A percentile compares a stretch with the other conserved stretches of the same genome.
Conservation (phyloP, 2,888 invertebrate genomes). For the Pandemis heparana region DNA sequence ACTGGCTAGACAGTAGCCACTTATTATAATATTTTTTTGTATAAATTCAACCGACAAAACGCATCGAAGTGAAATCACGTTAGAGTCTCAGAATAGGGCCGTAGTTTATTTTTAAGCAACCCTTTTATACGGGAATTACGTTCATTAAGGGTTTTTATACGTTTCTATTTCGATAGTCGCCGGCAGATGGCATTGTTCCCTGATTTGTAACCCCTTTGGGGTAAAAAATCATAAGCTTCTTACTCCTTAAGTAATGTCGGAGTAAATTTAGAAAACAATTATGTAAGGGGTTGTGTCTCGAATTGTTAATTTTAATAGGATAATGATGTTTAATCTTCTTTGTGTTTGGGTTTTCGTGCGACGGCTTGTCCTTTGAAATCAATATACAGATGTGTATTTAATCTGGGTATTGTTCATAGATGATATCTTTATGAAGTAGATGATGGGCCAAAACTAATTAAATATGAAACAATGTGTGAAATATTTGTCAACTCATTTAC, state of each 20-base stretch:
- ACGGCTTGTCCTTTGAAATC: background rate
- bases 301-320: slow-evolving; percentile 3
- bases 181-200: slow-evolving; percentile 66
- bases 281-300: slow-evolving; percentile 6
- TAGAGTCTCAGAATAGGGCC: slow-evolving; percentile 60
- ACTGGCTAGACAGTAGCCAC: too few relatives aligned
- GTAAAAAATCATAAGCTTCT: slow-evolving; percentile 45
- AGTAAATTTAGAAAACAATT: slow-evolving; percentile 34
- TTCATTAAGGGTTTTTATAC: slow-evolving; percentile 82
- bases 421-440: too few relatives aligned
- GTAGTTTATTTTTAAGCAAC: slow-evolving; percentile 78
- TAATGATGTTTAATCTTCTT: background rate
- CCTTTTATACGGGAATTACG: slow-evolving; percentile 83
- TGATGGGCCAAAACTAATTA: too few relatives aligned
- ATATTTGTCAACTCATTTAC: too few relatives aligned
- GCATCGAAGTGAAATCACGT: slow-evolving; percentile 14
- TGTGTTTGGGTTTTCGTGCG: background rate
- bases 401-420: too few relatives aligned
- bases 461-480: too few relatives aligned
- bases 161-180: slow-evolving; percentile 64
- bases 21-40: too few relatives aligned
- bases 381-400: background rate
- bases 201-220: slow-evolving; percentile 60
- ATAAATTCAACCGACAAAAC: too few relatives aligned
- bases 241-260: slow-evolving; percentile 30